Evolutionary conservation across 2,888 invertebrate genomes (phyloP).

Genomic region (Lithophane socia): DNA sequence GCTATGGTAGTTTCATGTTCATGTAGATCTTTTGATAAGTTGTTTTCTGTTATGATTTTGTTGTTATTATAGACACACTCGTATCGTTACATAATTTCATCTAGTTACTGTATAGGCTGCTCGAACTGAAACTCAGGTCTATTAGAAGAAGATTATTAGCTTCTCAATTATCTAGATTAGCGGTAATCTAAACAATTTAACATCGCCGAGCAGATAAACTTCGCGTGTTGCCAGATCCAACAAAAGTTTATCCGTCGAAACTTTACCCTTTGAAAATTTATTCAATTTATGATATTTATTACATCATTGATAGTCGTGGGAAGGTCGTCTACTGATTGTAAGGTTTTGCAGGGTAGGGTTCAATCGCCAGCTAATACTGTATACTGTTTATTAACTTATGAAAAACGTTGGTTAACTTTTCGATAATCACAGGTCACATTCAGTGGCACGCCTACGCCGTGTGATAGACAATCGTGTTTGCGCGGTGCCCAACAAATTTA

Average conservation of each 20-base stretch:
- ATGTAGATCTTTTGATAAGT: not conserved
- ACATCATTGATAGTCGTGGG: not conserved
- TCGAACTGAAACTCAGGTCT: constrained; percentile 32
- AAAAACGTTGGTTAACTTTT: not conserved
- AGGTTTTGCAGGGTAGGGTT: not conserved
- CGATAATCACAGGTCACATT: not conserved
- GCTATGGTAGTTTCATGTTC: not conserved
- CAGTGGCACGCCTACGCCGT: not conserved
- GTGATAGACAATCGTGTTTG: not conserved
- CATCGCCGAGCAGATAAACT: constrained; percentile 31
- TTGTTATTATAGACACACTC: not conserved
- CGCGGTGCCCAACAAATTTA: not conserved
- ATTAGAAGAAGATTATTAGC: constrained; percentile 44
- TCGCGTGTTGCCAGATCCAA: constrained; percentile 20
- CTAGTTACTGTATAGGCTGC: not conserved
- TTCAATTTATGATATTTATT: constrained; percentile 19
- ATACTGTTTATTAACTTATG: not conserved
- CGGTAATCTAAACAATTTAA: constrained; percentile 50
- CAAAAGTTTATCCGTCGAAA: constrained; percentile 41
- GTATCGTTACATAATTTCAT: not conserved
- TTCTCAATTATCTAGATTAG: constrained; percentile 49
- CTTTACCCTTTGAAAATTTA: constrained; percentile 33
- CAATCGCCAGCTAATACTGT: too few relatives aligned
- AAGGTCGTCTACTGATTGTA: not conserved
- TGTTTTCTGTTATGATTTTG: not conserved